A percentile compares a stretch with the other conserved stretches of the same genome.
These are phyloP conservation scores for Harmothoe impar DNA, from an alignment of 2,888 invertebrate species.

Conservation along the genomic window DNA sequence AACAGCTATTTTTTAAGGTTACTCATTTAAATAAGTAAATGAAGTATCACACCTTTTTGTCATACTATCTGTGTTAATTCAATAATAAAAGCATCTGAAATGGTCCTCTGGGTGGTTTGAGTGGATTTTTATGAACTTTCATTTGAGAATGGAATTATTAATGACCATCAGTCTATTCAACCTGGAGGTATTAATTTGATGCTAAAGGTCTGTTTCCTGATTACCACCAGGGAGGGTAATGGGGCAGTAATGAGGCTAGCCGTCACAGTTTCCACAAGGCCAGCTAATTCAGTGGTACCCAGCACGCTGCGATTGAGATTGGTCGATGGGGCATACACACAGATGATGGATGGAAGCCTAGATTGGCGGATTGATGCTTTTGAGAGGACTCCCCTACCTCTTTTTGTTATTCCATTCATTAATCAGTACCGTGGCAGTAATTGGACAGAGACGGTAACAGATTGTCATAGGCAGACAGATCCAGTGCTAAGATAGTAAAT, in stretches of 20 bases:
- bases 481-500: neutral
- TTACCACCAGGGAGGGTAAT: neutral
- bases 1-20: neutral
- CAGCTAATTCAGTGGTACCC: neutral
- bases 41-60: neutral
- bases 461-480: conserved; percentile 25
- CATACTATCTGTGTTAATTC: neutral
- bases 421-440: conserved; percentile 42
- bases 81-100: neutral
- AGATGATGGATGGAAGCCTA: conserved; percentile 6
- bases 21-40: conserved; percentile 31
- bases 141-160: conserved; percentile 5
- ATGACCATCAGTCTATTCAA: neutral
- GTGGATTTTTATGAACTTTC: neutral
- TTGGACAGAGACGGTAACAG: conserved; percentile 38
- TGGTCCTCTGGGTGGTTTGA: neutral
- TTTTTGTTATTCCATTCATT: conserved; percentile 45
- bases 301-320: neutral
- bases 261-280: neutral
- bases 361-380: conserved; percentile 42
- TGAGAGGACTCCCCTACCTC: neutral
- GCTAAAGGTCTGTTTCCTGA: neutral
- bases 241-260: neutral
- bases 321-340: neutral
- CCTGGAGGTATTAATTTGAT: conserved; percentile 18